These are phyloP conservation scores for Neogale vison DNA, from an alignment of 2,113 vertebrate genomes.

Conservation along the genomic window DNA sequence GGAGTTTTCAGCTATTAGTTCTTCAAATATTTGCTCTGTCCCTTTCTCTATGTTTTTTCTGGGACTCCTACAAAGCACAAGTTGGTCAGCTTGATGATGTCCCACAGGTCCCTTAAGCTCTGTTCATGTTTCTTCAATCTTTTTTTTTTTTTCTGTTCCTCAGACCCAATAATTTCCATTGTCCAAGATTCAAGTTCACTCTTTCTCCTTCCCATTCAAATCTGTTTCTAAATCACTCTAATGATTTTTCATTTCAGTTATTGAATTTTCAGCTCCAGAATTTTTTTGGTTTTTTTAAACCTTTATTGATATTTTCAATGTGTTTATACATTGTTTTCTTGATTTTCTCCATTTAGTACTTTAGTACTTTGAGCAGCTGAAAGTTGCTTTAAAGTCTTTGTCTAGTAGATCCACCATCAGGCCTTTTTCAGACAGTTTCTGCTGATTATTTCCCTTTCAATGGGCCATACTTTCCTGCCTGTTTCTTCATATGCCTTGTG, in stretches of 20 bases:
- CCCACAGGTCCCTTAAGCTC: not conserved
- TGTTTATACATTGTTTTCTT: not conserved
- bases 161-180: not conserved
- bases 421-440: not conserved
- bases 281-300: not conserved
- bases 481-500: not conserved
- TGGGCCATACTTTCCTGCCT: not conserved
- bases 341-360: not conserved
- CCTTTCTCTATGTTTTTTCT: not conserved
- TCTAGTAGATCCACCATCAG: not conserved
- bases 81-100: not conserved
- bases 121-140: not conserved
- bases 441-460: not conserved
- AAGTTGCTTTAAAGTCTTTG: not conserved
- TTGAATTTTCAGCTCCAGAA: not conserved
- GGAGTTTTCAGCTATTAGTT: not conserved
- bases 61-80: not conserved
- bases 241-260: not conserved
- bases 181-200: not conserved
- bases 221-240: not conserved
- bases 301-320: not conserved
- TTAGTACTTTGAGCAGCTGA: not conserved
- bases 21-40: not conserved
- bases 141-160: not conserved
- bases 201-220: not conserved